These are phyloP conservation scores for Corythaeola cristata DNA, from an alignment of 2,113 vertebrate genomes.

Conservation along the genomic window DNA sequence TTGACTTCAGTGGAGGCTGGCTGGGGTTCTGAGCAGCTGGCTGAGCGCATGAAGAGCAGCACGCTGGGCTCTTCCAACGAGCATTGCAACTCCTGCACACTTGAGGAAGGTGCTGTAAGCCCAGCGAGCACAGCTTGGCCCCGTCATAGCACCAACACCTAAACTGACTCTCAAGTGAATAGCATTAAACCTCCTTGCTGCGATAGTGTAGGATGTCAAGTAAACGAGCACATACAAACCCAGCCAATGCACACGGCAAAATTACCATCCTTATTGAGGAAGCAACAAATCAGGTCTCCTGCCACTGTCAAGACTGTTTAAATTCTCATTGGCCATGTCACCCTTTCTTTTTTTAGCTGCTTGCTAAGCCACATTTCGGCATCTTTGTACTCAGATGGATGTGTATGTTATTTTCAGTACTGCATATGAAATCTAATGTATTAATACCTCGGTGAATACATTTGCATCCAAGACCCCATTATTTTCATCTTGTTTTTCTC, in stretches of 20 bases:
- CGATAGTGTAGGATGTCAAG: background rate
- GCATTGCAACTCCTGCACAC: background rate
- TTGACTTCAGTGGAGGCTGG: background rate
- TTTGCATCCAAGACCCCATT: slow-evolving; percentile 29
- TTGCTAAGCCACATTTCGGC: background rate
- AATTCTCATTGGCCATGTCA: slow-evolving; percentile 3
- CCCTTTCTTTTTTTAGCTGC: slow-evolving; percentile 12
- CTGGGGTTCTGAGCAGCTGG: background rate
- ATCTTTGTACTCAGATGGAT: slow-evolving; percentile 1
- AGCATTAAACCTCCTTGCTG: background rate
- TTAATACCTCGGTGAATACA: slow-evolving; percentile 42
- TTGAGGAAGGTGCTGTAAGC: background rate
- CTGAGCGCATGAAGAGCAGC: background rate
- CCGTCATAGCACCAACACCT: background rate
- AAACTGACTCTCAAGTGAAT: background rate
- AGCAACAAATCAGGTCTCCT: slow-evolving; percentile 10
- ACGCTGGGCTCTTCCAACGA: background rate
- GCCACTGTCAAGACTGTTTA: slow-evolving; percentile 1
- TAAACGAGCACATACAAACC: background rate
- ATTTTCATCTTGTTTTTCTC: slow-evolving; percentile 63
- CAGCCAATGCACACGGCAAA: slow-evolving; percentile 4
- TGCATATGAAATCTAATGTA: background rate
- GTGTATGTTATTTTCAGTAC: slow-evolving; percentile 7
- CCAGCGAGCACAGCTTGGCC: background rate
- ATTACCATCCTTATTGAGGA: background rate